A percentile compares a stretch with the other conserved stretches of the same genome.
Evolutionary conservation across 2,113 vertebrate species (phyloP).

Genomic region (Turnix velox): DNA sequence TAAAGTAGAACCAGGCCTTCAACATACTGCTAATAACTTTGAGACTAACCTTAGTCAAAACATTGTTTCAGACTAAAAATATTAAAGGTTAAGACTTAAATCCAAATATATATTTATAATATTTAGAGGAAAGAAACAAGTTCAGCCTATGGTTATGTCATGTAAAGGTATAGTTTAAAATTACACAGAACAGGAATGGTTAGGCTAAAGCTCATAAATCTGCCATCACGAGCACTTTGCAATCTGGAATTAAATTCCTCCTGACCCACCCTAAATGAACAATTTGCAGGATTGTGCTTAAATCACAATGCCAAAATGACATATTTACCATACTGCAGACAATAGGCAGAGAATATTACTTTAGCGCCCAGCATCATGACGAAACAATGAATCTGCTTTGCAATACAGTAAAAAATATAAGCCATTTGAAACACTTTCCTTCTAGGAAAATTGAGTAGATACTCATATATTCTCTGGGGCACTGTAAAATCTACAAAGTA

Average conservation of each 20-base stretch:
- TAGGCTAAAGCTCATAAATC: background rate
- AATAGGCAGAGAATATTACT: slow-evolving; percentile 21
- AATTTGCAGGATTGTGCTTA: background rate
- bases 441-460: background rate
- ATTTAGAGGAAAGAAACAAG: background rate
- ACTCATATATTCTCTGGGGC: background rate
- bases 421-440: background rate
- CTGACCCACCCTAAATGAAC: background rate
- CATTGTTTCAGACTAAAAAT: background rate
- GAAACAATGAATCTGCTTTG: slow-evolving; percentile 14
- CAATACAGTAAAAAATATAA: background rate
- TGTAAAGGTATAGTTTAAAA: background rate
- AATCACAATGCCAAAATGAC: background rate
- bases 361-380: slow-evolving; percentile 1
- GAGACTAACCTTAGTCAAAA: background rate
- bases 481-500: background rate
- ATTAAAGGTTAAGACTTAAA: background rate
- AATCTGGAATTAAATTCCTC: background rate
- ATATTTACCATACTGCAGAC: background rate
- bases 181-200: background rate
- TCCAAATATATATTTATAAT: background rate
- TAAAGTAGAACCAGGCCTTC: background rate
- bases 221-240: background rate
- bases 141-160: background rate
- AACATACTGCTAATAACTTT: background rate